Percentiles rank a stretch among this genome's conserved stretches.
phyloP scores from a whole-genome alignment of 2,888 invertebrate species.

The Spilosoma lubricipeda region DNA sequence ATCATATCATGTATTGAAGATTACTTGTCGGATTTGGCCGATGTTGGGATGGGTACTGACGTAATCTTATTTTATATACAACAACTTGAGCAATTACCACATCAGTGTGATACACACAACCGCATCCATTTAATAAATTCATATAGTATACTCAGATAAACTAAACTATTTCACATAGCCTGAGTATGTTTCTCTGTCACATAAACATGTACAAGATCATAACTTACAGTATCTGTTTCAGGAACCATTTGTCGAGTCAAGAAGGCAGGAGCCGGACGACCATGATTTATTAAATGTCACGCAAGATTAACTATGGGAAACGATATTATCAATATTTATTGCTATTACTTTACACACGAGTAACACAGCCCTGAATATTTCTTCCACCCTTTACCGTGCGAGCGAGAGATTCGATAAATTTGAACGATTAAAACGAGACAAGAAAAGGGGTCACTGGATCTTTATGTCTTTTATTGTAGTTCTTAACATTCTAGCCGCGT shows the following conservation, averaged over 20 bases:
- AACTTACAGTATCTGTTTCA: constrained; percentile 30
- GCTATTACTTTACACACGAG: constrained; percentile 6
- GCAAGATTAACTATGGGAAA: constrained; percentile 36
- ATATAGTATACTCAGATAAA: not conserved
- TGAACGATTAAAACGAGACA: constrained; percentile 1
- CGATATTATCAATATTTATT: constrained; percentile 41
- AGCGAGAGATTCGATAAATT: not conserved
- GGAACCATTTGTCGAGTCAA: constrained; percentile 35
- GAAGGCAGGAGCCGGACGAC: constrained; percentile 27
- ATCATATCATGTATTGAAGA: constrained; percentile 14
- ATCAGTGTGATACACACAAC: not conserved
- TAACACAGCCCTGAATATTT: constrained; percentile 1
- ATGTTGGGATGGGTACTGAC: not conserved
- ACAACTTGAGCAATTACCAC: not conserved
- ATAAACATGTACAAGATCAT: constrained; percentile 3
- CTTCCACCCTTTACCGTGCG: not conserved
- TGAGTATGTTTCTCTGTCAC: not conserved
- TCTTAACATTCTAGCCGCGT: constrained; percentile 32
- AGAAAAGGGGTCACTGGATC: not conserved
- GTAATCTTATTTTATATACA: too few species aligned
- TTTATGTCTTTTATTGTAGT: constrained; percentile 12
- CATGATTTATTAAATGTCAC: constrained; percentile 40
- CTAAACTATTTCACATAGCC: constrained; percentile 1
- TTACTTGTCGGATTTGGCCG: not conserved
- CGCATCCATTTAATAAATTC: not conserved